These are phyloP conservation scores for Ailuropoda melanoleuca DNA, from an alignment of 2,113 vertebrate genomes.

Conservation along the genomic window DNA sequence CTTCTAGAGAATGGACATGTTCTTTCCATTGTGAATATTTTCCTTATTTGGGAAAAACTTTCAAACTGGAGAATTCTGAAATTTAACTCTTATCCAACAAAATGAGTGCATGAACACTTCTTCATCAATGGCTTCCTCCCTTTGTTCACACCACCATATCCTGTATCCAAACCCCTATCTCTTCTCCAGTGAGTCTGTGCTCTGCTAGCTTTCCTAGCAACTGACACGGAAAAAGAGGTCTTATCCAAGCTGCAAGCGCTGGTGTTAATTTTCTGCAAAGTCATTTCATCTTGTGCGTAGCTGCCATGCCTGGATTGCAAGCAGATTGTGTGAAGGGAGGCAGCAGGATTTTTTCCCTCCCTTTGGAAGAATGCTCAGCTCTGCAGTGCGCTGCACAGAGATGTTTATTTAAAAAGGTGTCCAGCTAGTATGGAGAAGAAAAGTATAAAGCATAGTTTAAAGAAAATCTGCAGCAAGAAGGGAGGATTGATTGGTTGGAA, in stretches of 20 bases:
- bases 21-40: conserved; percentile 12
- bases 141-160: conserved; percentile 60
- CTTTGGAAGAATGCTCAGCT: conserved; percentile 40
- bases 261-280: conserved; percentile 71
- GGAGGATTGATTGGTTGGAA: conserved; percentile 51
- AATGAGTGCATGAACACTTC: conserved; percentile 49
- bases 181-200: conserved; percentile 70
- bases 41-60: neutral
- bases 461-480: conserved; percentile 40
- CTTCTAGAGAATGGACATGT: conserved; percentile 22
- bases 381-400: conserved; percentile 45
- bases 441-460: conserved; percentile 54
- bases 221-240: conserved; percentile 44
- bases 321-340: conserved; percentile 57
- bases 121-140: conserved; percentile 53
- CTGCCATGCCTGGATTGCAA: conserved; percentile 64
- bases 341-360: conserved; percentile 61
- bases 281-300: conserved; percentile 75
- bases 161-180: conserved; percentile 60
- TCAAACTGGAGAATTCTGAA: conserved; percentile 60
- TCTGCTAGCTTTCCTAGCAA: conserved; percentile 72
- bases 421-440: conserved; percentile 45
- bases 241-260: conserved; percentile 10
- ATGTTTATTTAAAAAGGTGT: conserved; percentile 47
- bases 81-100: conserved; percentile 68